A percentile compares a stretch with the other conserved stretches of the same genome.
Conservation (phyloP, 2,113 vertebrate species). For the Microtus montanus region DNA sequence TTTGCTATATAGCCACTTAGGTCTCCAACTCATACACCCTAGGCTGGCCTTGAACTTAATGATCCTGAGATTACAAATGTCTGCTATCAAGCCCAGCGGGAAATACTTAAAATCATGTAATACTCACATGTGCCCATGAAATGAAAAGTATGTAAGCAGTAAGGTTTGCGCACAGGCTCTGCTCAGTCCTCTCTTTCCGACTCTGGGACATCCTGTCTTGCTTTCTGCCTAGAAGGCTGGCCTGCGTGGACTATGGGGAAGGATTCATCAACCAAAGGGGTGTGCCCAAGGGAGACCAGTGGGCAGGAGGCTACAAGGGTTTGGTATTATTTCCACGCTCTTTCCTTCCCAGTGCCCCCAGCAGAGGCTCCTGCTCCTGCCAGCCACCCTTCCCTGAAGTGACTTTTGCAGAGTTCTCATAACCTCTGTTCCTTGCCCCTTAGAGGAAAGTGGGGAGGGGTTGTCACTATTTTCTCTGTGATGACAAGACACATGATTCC, state of each 20-base stretch:
- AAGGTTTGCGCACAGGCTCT: not conserved
- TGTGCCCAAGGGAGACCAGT: not conserved
- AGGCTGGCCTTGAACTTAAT: not conserved
- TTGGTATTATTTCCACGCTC: not conserved
- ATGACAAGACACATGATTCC: not conserved
- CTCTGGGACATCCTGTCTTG: not conserved
- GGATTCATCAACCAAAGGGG: not conserved
- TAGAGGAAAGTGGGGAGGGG: not conserved
- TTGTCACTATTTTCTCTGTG: not conserved
- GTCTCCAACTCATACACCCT: not conserved
- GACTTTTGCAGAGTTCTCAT: too few species aligned
- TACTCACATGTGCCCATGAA: not conserved
- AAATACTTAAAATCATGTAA: slow-evolving; percentile 12
- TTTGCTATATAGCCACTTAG: not conserved
- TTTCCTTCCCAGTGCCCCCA: not conserved
- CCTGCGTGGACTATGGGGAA: not conserved
- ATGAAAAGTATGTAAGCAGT: slow-evolving; percentile 24
- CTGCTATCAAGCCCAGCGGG: not conserved
- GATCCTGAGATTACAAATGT: not conserved
- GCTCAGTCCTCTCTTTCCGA: not conserved
- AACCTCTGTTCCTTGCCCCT: not conserved
- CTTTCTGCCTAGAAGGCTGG: not conserved
- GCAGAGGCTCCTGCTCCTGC: not conserved
- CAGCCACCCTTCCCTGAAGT: not conserved
- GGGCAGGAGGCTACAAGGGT: not conserved